Evolutionary conservation across 2,888 invertebrate species (phyloP), one percentile per base, ranked within the genome.

Genomic region (Megamerina dolium): DNA sequence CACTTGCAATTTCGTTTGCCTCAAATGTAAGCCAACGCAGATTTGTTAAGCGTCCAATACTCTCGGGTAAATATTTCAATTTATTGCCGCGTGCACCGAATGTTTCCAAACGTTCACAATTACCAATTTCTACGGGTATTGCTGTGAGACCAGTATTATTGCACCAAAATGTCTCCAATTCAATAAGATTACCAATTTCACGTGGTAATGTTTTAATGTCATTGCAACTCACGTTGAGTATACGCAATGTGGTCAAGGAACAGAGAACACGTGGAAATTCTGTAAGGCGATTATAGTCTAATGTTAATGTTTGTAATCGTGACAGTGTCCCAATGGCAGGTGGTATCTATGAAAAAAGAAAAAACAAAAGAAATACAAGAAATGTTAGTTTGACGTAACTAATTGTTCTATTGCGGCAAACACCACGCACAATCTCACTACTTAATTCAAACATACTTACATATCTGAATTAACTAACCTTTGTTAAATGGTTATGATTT

Each of bases 21-120:
- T 83, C 82, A 35, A 81, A 63, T 0, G 83, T 82, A 13, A 83
- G 57, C 83, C 83, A 83, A 59, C 81, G 77, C 46, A 83, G 61
- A 54, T 77, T 77, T 5, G 64, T 49, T 35, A 83, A 67, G 21
- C 70, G 72, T 17, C 79, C 77, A 57, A 83, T 73, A 43, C 75
- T 75, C 36, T 75, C 73, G 4, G 83, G 82, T 48, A 83, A 64
- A 12, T 66, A 64, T 53, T 61, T 66, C 3, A 83, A 68, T 50
- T 74, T 72, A 72, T 83, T 83, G 33, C 81, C 80, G 31, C 83
- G 74, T 1, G 80, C 80, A 13, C 83, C 83, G 56, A 83, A 76
- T 5, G 82, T 82, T 53, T 82, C 79, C 26, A 83, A 63, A 45
- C 75, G 75, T 27, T 70, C 66, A 47, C 82, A 74, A 55, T 77